Evolutionary conservation across 92 coral and sea anemone genomes (phyloP).

Genomic region (Hydrozoanthus gracilis): DNA sequence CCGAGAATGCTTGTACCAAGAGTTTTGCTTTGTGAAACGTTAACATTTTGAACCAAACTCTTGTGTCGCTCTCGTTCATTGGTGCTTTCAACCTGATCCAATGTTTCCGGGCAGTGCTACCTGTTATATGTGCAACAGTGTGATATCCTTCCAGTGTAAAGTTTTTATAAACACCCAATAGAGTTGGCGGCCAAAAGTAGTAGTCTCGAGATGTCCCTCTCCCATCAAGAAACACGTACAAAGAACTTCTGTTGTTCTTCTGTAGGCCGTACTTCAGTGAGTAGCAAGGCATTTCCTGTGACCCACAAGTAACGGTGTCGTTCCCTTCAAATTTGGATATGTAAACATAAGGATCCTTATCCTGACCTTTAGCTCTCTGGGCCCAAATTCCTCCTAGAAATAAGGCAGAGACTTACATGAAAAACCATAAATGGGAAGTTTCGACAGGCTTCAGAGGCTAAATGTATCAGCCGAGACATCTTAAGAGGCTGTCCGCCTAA

Average conservation of each 20-base stretch:
- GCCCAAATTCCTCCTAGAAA: neutral
- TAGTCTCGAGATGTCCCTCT: neutral
- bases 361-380: neutral
- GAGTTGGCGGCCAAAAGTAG: slow-evolving; percentile 14
- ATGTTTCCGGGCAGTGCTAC: neutral
- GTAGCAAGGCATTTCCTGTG: neutral
- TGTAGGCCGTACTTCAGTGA: neutral
- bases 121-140: neutral
- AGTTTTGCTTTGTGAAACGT: neutral
- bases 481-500: too few species aligned
- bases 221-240: too few species aligned
- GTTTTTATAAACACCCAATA: neutral
- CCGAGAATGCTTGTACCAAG: neutral
- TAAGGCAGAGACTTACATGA: neutral
- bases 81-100: neutral
- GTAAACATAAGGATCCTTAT: neutral
- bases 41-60: neutral
- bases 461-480: too few species aligned
- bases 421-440: too few species aligned
- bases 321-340: slow-evolving; percentile 4
- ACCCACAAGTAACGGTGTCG: slow-evolving; percentile 15
- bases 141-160: neutral
- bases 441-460: too few species aligned
- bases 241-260: neutral
- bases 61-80: neutral